phyloP scores from a whole-genome alignment of 2,113 vertebrate species.

The Probosciger aterrimus region DNA sequence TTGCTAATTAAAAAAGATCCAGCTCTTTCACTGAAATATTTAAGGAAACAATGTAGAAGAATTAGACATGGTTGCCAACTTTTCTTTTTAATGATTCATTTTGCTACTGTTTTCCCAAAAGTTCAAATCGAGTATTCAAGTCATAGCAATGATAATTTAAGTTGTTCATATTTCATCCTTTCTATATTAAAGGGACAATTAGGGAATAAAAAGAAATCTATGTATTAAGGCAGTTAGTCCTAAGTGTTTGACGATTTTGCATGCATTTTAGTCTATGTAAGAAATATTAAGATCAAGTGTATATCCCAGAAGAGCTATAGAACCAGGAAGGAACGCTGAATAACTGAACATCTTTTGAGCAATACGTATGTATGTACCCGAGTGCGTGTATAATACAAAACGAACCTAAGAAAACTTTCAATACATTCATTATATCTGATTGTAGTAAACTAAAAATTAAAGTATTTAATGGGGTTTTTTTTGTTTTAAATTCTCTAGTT shows the following conservation, averaged over 20 bases:
- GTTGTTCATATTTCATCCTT: background rate
- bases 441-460: background rate
- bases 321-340: background rate
- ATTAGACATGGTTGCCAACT: background rate
- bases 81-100: background rate
- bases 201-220: background rate
- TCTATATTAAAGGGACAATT: background rate
- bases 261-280: background rate
- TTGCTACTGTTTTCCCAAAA: background rate
- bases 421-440: background rate
- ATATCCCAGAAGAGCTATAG: background rate
- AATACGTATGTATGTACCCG: rapidly evolving
- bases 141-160: background rate
- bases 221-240: background rate
- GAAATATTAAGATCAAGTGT: background rate
- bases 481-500: background rate
- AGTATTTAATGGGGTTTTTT: background rate
- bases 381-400: background rate
- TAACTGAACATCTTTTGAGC: background rate
- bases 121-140: background rate
- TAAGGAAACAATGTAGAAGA: background rate
- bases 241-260: background rate
- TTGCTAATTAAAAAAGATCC: background rate
- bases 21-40: background rate
- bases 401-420: background rate